Percentiles rank a stretch among this genome's conserved stretches.
These are phyloP conservation scores for Archocentrus centrarchus DNA, from an alignment of 2,113 vertebrate genomes.

Conservation along the genomic window DNA sequence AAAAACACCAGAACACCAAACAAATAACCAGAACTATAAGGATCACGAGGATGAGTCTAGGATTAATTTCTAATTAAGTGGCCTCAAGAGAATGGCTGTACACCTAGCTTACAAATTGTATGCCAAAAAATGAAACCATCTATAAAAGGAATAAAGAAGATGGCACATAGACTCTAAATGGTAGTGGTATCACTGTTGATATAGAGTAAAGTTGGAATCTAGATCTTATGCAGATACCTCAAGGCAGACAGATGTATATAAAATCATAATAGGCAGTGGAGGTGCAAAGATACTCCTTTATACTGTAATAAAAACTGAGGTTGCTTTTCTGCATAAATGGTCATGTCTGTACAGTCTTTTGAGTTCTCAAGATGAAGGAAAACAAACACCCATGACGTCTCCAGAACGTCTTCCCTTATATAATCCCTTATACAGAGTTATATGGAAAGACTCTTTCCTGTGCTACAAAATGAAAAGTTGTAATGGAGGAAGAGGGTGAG, in stretches of 20 bases:
- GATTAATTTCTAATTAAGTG: background rate
- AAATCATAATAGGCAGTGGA: conserved; percentile 3
- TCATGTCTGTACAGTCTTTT: background rate
- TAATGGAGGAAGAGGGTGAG: background rate
- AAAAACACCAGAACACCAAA: background rate
- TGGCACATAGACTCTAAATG: background rate
- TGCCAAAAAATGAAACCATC: background rate
- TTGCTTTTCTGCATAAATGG: background rate
- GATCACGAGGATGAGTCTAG: background rate
- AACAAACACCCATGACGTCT: conserved; percentile 3
- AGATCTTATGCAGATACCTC: conserved; percentile 3
- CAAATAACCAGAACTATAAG: background rate
- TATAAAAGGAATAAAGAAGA: background rate
- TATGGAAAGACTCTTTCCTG: background rate
- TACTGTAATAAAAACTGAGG: fast-evolving
- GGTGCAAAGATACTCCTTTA: background rate
- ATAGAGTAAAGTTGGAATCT: background rate
- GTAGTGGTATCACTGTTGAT: background rate
- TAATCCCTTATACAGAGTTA: conserved; percentile 21
- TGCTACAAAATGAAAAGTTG: background rate
- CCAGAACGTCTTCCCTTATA: conserved; percentile 49
- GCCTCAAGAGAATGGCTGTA: background rate
- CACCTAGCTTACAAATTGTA: background rate
- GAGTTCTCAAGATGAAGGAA: conserved; percentile 19
- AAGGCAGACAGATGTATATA: background rate